Percentiles rank a stretch among this genome's conserved stretches.
Conservation (phyloP, 2,888 invertebrate genomes). For the Graphium colonna region DNA sequence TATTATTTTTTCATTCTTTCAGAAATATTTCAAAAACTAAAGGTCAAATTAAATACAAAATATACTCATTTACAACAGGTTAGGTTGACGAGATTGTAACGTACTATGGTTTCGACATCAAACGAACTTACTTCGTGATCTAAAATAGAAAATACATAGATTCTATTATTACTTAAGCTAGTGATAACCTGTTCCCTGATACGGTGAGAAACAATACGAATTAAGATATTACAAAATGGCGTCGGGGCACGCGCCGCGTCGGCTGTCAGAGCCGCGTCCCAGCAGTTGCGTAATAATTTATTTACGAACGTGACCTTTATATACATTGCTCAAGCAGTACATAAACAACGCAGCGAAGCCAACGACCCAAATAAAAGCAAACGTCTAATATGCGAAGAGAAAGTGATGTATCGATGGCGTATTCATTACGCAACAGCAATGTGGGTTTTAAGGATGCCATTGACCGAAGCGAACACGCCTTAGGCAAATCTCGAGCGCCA, state of each 20-base stretch:
- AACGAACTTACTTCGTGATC: no score
- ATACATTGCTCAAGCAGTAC: constrained; percentile 49
- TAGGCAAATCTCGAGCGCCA: constrained; percentile 19
- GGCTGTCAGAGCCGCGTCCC: constrained; percentile 1
- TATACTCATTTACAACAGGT: no score
- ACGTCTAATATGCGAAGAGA: constrained; percentile 60
- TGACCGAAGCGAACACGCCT: constrained; percentile 27
- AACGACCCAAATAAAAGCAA: constrained; percentile 55
- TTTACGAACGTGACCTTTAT: constrained; percentile 54
- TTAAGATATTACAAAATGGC: neutral
- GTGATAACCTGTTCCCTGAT: neutral
- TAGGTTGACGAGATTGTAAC: no score
- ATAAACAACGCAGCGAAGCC: constrained; percentile 47
- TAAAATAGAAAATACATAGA: neutral
- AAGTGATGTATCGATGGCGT: constrained; percentile 67
- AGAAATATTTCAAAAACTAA: no score
- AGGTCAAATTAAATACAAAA: no score
- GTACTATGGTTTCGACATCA: no score
- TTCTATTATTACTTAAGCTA: neutral
- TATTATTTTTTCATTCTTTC: no score
- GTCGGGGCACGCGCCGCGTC: neutral
- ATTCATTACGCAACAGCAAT: constrained; percentile 53
- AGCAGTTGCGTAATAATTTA: constrained; percentile 36
- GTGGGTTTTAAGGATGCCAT: constrained; percentile 33
- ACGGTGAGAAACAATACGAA: neutral